phyloP scores from a whole-genome alignment of 2,888 invertebrate species.

The Lithophane socia region DNA sequence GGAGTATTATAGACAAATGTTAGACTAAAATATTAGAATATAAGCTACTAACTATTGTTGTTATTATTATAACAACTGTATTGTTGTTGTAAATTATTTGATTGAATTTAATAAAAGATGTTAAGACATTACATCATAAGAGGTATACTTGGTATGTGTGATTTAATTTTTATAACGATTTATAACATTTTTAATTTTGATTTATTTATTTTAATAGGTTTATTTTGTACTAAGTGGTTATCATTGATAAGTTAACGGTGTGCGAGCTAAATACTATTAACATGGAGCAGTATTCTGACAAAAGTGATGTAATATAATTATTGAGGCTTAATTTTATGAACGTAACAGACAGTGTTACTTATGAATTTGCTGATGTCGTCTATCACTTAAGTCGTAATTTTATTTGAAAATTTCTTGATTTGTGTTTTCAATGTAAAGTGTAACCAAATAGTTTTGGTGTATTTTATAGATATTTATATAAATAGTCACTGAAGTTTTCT shows the following conservation, averaged over 20 bases:
- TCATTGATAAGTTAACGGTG: constrained; percentile 76
- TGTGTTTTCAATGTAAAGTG: constrained; percentile 71
- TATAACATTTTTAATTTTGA: constrained; percentile 78
- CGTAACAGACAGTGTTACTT: constrained; percentile 64
- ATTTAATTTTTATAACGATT: constrained; percentile 81
- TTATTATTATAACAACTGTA: constrained; percentile 85
- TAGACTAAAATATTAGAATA: constrained; percentile 77
- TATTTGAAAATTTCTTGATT: constrained; percentile 59
- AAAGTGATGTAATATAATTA: constrained; percentile 83
- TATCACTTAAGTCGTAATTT: constrained; percentile 52
- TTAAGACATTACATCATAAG: constrained; percentile 80
- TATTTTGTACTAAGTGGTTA: constrained; percentile 74
- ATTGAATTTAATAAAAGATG: constrained; percentile 85
- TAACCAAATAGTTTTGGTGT: constrained; percentile 77
- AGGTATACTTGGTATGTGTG: constrained; percentile 82
- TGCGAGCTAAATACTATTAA: constrained; percentile 75
- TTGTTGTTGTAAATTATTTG: constrained; percentile 88
- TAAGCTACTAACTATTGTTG: constrained; percentile 84
- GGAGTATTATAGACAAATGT: constrained; percentile 83
- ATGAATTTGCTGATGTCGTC: constrained; percentile 61
- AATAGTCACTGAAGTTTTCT: constrained; percentile 74
- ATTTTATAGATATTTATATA: constrained; percentile 81
- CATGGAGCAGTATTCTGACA: constrained; percentile 81
- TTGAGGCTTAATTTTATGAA: constrained; percentile 82
- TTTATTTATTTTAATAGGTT: constrained; percentile 73